Conservation (phyloP, 2,113 vertebrate genomes). For the Hippocampus guttulatus region DNA sequence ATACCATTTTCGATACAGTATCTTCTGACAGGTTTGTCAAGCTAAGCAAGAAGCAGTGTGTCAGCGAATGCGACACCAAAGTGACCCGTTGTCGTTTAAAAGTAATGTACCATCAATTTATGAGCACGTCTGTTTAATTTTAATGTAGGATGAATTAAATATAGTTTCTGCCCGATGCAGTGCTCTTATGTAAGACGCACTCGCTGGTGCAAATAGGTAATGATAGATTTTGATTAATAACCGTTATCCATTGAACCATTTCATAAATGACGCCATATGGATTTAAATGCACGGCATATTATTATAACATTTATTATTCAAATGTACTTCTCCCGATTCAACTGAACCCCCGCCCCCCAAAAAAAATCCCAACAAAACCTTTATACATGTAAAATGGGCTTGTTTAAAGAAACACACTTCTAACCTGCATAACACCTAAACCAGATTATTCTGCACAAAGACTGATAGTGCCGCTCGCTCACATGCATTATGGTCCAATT, state of each 20-base stretch:
- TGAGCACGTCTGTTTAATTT: not conserved
- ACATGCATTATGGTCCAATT: slow-evolving; percentile 50
- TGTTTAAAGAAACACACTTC: slow-evolving; percentile 18
- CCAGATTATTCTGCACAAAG: slow-evolving; percentile 35
- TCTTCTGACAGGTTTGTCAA: not conserved
- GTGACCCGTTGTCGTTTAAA: not conserved
- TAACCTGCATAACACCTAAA: slow-evolving; percentile 28
- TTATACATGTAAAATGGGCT: not conserved
- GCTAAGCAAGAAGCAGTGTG: not conserved
- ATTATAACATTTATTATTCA: not conserved
- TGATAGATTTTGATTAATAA: slow-evolving; percentile 34
- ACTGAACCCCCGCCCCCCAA: not conserved
- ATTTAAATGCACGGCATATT: slow-evolving; percentile 21
- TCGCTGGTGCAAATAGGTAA: not conserved
- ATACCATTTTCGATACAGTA: not conserved
- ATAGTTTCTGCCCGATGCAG: not conserved
- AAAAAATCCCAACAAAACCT: slow-evolving; percentile 1
- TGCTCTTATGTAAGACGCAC: not conserved
- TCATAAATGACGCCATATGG: slow-evolving; percentile 8
- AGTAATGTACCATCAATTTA: not conserved
- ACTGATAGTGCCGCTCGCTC: slow-evolving; percentile 37
- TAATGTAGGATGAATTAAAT: not conserved
- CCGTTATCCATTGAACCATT: not conserved
- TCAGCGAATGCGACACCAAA: not conserved
- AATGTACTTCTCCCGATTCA: not conserved